Base-by-base conservation (phyloP, 2,113 vertebrate genomes). In the Hippolais icterina region DNA sequence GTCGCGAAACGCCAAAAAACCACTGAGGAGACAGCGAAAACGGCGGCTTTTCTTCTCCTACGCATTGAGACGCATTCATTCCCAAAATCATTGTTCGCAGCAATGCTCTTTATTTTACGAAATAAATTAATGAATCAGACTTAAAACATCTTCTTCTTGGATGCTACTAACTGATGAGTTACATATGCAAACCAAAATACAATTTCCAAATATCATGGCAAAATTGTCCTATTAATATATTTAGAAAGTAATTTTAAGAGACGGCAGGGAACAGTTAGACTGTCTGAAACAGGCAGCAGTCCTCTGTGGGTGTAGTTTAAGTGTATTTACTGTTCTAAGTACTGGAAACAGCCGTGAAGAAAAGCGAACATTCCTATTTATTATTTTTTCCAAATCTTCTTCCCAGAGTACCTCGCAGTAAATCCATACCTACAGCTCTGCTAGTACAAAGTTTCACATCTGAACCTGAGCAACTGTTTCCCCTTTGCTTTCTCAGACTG, bases 1-100 rank as follows among this genome's bases (percentile, higher is more conserved):
- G 29, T 8, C 12, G 31, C 7, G 2, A 18, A 21, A 11, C 3
- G 18, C 28, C 5, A 0, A 3, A 18, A 52, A 25, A 14, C 0
- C 11, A 5, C 19, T 0, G 57, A 41, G 21, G 3, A 6, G 31
- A 41, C 29, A 3, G 33, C 3, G 19, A 6, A 28, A 60, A 24
- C 4, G 14, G 24, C 7, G 2, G 25, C 3, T 44, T 39, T 9
- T 21, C 20, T 42, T 23, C 20, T 24, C 8, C 18, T 7, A 12
- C 5, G 9, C 35, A 0, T 1, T 0, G 6, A 11, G 24, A 61
- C 42, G 37, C 21, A 27, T 33, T 31, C 6, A 28, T 41, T 46
- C 24, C 11, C 41, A 3, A 42, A 90, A 27, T 25, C 12, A 2
- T 11, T 28, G 16, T 11, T 59, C 5, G 1, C 39, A 27, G 44